Evolutionary conservation across 2,113 vertebrate genomes (phyloP).

Genomic region (Melanerpes formicivorus): DNA sequence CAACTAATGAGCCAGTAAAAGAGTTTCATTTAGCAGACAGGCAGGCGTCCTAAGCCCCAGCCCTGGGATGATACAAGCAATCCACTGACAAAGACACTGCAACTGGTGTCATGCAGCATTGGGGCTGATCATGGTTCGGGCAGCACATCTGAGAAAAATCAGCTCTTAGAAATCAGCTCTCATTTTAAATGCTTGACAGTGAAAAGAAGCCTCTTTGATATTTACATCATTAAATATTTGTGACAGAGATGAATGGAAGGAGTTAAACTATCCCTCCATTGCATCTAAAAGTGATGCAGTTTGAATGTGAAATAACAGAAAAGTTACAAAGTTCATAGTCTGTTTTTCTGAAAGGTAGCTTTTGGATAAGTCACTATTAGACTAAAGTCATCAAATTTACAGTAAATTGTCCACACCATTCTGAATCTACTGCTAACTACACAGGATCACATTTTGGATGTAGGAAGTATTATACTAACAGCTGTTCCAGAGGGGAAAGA

Average conservation of each 20-base stretch:
- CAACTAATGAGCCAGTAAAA: not conserved
- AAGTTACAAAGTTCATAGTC: not conserved
- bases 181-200: not conserved
- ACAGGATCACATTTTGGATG: not conserved
- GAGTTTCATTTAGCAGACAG: not conserved
- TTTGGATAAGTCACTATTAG: not conserved
- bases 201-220: not conserved
- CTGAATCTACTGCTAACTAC: not conserved
- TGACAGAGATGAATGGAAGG: not conserved
- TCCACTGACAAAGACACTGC: not conserved
- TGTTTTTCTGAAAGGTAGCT: not conserved
- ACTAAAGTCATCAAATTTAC: not conserved
- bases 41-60: not conserved
- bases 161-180: not conserved
- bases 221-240: not conserved
- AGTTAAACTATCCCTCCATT: not conserved
- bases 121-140: fast-evolving
- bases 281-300: not conserved
- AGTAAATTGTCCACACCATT: not conserved
- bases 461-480: not conserved
- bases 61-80: not conserved
- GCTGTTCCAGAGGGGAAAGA: not conserved
- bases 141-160: slow-evolving; percentile 12
- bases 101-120: not conserved
- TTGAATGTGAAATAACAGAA: not conserved